Base-by-base conservation (phyloP, 1,140 invertebrate species). In the Acromyrmex echinatior region DNA sequence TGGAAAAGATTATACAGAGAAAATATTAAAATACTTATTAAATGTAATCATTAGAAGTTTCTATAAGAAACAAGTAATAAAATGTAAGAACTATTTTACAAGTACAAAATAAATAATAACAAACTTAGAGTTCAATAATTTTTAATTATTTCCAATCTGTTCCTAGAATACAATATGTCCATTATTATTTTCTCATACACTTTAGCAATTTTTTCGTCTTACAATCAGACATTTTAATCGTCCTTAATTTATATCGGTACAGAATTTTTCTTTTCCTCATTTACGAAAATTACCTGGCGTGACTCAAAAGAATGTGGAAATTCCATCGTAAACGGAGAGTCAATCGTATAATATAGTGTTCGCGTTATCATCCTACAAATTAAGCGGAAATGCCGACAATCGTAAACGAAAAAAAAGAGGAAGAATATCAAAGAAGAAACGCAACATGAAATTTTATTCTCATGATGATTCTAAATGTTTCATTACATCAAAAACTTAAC, bases 241-340 rank as follows among this genome's bases (percentile, higher is more conserved):
- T 35, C 31, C 21, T 71, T 71, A 71, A 71, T 71, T 56, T 12
- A 45, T 49, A 71, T 51, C 18, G 14, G 9, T n/a, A 31, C 14
- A 31, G 63, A 9, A 81, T 58, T 81, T 25, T 66, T 39, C 16
- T 70, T 49, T 35, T 70, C 14, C 21, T 12, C 16, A 28, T 56
- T 49, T 18, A 49, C 6, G 12, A 39, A n/a, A 31, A 68, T 76
- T 62, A 35, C 21, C 14, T 14, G 31, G 21, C 12, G 28, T 84
- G 80, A 84, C 12, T 84, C 80, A 62, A 49, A 62, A 25, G 5
- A 62, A 74, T 18, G 56, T 62, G 80, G 70, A 84, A 84, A 84
- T 84, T 76, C 70, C 70, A 6, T 70, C 31, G 25, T 18, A 21
- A 28, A 62, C 25, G 53, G 25, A 49, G 4, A 35, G 18, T 16